These are phyloP conservation scores for Spongilla lacustris DNA, from an alignment of 37 sponge, comb jelly and placozoan genomes.

Conservation along the genomic window DNA sequence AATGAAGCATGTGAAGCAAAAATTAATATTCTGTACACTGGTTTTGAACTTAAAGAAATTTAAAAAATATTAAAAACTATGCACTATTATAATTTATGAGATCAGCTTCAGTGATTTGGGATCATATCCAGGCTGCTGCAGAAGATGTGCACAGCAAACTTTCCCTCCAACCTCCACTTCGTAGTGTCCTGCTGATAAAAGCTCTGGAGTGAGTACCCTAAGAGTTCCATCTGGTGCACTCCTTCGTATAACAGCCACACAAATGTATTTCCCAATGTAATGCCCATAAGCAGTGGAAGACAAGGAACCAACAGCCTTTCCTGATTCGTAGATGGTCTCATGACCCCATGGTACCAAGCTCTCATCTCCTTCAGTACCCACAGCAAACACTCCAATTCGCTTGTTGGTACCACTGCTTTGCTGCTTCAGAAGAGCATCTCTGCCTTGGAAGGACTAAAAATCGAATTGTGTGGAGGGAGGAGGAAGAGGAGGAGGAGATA, in stretches of 20 bases:
- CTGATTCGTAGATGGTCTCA: constrained; percentile 71
- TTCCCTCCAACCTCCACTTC: constrained; percentile 55
- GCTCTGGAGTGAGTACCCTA: constrained; percentile 6
- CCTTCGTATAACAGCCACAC: constrained; percentile 27
- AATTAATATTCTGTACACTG: too few species aligned
- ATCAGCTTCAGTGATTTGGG: constrained; percentile 4
- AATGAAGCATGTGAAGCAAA: too few species aligned
- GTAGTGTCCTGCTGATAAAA: constrained; percentile 40
- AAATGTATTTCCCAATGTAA: constrained; percentile 8
- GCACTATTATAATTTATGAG: background rate
- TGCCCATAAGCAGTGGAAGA: constrained; percentile 63
- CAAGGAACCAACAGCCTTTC: constrained; percentile 55
- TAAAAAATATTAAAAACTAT: too few species aligned
- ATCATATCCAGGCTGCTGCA: constrained; percentile 19
- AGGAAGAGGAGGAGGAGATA: background rate
- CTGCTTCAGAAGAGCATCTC: constrained; percentile 60
- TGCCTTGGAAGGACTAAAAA: constrained; percentile 28
- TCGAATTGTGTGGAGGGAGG: background rate
- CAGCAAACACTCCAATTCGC: constrained; percentile 47
- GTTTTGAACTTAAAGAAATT: too few species aligned
- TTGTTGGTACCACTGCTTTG: constrained; percentile 46
- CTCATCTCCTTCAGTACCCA: constrained; percentile 22
- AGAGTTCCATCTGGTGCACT: constrained; percentile 6
- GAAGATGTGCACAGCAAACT: constrained; percentile 32
- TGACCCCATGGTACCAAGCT: constrained; percentile 44